These are phyloP conservation scores for Coluber constrictor DNA, from an alignment of 2,797 vertebrate species.

Conservation along the genomic window DNA sequence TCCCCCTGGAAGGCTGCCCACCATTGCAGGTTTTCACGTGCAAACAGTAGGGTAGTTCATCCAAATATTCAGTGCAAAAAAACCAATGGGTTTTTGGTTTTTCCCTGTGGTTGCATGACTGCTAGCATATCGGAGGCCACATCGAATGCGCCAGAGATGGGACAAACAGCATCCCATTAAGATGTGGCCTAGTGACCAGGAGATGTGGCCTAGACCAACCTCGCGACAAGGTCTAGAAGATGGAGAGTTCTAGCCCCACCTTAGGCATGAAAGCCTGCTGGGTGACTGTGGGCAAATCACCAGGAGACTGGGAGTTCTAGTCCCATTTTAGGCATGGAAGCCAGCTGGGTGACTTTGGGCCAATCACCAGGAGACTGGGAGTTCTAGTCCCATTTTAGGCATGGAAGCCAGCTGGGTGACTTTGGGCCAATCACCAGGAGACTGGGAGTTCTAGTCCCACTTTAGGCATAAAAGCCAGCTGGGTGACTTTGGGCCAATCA, in stretches of 20 bases:
- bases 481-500: background rate
- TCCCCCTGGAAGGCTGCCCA: background rate
- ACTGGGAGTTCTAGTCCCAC: background rate
- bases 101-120: no score
- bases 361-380: no score
- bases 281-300: no score
- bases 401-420: background rate
- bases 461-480: rapidly evolving
- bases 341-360: no score
- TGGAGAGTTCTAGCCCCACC: background rate
- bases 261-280: background rate
- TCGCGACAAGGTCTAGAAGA: background rate
- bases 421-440: background rate
- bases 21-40: background rate
- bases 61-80: background rate
- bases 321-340: no score
- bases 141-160: no score
- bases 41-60: background rate
- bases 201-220: no score
- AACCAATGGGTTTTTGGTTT: background rate
- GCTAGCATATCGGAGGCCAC: no score
- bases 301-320: no score
- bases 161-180: background rate
- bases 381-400: no score
- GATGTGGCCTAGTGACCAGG: background rate